Percentiles rank a stretch among this genome's conserved stretches.
phyloP scores from a whole-genome alignment of 1,140 invertebrate species.

The Drosophila pseudoananassae region DNA sequence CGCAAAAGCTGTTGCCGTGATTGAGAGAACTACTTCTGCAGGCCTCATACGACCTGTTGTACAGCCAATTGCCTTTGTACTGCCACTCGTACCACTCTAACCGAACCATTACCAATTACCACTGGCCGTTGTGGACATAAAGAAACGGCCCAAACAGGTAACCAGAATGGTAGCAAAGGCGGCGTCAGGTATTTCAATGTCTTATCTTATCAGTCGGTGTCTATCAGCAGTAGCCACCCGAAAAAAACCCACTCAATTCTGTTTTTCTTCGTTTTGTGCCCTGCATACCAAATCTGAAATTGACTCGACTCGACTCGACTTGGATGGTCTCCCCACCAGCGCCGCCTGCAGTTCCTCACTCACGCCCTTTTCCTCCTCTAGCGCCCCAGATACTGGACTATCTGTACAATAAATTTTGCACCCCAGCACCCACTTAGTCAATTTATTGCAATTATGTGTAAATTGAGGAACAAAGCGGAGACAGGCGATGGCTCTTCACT shows the following conservation, averaged over 20 bases:
- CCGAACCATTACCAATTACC: constrained; percentile 35
- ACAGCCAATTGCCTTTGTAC: constrained; percentile 31
- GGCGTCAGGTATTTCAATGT: constrained; percentile 23
- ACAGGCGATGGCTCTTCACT: constrained; percentile 47
- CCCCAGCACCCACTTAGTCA: constrained; percentile 49
- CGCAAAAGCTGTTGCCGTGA: constrained; percentile 36
- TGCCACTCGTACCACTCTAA: background rate
- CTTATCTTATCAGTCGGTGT: constrained; percentile 67
- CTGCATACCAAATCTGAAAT: constrained; percentile 37
- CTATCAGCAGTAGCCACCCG: constrained; percentile 32
- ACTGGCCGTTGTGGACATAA: constrained; percentile 18
- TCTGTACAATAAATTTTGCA: constrained; percentile 42
- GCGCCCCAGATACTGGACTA: constrained; percentile 8
- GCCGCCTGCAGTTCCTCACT: constrained; percentile 18
- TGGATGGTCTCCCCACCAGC: background rate
- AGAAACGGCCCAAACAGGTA: constrained; percentile 15
- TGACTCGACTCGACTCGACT: background rate
- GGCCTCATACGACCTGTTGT: constrained; percentile 72
- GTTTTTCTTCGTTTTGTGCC: constrained; percentile 21
- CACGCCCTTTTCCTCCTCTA: background rate
- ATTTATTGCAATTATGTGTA: constrained; percentile 82
- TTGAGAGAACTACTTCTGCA: constrained; percentile 20
- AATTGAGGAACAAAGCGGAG: constrained; percentile 75
- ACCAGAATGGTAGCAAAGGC: background rate
- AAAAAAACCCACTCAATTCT: background rate